These are phyloP conservation scores for Pipra filicauda DNA, from an alignment of 2,113 vertebrate species.

Conservation along the genomic window DNA sequence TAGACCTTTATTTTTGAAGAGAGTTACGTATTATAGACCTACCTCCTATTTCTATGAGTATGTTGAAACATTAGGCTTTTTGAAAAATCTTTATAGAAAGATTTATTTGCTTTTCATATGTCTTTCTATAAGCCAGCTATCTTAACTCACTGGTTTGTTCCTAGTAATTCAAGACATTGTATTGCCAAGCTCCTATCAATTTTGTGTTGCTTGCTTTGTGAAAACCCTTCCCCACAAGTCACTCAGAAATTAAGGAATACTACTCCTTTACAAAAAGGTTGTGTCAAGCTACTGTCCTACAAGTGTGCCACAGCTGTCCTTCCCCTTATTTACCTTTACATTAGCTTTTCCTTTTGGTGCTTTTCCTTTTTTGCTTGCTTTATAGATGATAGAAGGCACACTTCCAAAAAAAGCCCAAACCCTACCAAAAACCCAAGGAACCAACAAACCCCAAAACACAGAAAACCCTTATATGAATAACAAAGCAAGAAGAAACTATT, in stretches of 20 bases:
- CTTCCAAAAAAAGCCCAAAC: background rate
- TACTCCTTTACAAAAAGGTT: background rate
- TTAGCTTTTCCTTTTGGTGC: background rate
- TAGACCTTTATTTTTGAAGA: background rate
- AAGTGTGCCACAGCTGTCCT: background rate
- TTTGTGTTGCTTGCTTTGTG: background rate
- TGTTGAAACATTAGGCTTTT: background rate
- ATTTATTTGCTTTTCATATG: background rate
- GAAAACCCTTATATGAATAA: background rate
- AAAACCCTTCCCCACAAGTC: background rate
- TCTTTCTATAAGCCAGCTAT: background rate
- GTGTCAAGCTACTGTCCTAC: background rate
- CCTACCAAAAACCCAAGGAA: background rate
- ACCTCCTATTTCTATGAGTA: background rate
- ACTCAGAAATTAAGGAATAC: background rate
- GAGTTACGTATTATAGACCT: background rate
- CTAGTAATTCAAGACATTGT: background rate
- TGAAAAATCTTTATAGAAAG: background rate
- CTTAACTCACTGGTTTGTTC: background rate
- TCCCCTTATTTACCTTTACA: background rate
- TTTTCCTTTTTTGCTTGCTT: background rate
- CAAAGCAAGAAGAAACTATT: background rate
- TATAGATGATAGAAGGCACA: background rate
- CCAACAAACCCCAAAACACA: background rate
- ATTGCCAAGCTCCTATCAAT: background rate